Conservation (phyloP, 2,113 vertebrate species). For the Rhynchopsitta pachyrhyncha region DNA sequence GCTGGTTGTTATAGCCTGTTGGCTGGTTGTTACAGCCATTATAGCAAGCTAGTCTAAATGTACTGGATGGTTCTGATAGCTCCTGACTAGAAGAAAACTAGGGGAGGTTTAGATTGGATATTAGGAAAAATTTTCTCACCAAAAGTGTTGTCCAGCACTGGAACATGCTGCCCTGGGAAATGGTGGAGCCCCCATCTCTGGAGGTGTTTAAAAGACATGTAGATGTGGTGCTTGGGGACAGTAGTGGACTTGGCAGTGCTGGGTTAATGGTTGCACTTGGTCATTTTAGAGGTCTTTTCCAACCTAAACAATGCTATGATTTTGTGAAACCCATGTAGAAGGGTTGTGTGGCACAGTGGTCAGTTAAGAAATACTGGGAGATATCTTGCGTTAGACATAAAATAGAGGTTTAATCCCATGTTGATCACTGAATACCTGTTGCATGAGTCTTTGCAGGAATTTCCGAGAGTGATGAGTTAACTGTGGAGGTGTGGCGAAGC, state of each 20-base stretch:
- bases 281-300: not conserved
- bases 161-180: not conserved
- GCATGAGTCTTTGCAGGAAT: not conserved
- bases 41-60: not conserved
- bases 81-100: not conserved
- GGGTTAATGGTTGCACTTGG: not conserved
- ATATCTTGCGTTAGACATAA: not conserved
- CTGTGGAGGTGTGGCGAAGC: not conserved
- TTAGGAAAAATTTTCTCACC: not conserved
- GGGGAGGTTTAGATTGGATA: not conserved
- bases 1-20: not conserved
- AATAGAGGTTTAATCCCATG: not conserved
- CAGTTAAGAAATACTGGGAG: not conserved
- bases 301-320: not conserved
- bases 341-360: not conserved
- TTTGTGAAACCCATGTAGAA: not conserved
- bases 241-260: not conserved
- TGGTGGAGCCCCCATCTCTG: not conserved
- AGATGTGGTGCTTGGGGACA: not conserved
- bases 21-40: not conserved
- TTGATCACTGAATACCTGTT: not conserved
- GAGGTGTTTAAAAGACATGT: accelerated
- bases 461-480: not conserved
- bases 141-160: not conserved
- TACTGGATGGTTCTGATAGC: not conserved